Conservation (phyloP, 2,113 vertebrate genomes). For the Rhabdornis inornatus region DNA sequence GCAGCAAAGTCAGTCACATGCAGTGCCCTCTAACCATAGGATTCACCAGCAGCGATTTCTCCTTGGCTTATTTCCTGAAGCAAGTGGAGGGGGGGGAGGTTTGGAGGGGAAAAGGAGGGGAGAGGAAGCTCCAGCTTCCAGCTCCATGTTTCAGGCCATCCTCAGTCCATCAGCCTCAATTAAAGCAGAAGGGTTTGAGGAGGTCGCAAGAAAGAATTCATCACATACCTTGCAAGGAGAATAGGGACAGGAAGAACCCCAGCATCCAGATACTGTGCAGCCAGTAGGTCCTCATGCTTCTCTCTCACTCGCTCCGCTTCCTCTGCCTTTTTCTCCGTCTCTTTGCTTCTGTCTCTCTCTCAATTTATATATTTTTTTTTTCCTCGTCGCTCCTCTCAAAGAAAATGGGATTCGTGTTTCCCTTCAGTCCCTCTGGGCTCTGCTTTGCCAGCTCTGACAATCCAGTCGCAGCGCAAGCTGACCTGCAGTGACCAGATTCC, state of each 20-base stretch:
- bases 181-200: neutral
- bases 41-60: slow-evolving; percentile 38
- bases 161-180: slow-evolving; percentile 15
- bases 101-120: neutral
- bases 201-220: slow-evolving; percentile 7
- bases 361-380: neutral
- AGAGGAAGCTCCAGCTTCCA: slow-evolving; percentile 3
- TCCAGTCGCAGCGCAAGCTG: slow-evolving; percentile 57
- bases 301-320: slow-evolving; percentile 36
- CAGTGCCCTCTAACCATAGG: slow-evolving; percentile 53
- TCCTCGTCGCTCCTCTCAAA: neutral
- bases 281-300: slow-evolving; percentile 84
- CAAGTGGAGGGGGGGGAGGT: neutral
- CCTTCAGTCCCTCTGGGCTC: slow-evolving; percentile 57
- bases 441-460: slow-evolving; percentile 62
- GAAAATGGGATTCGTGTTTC: slow-evolving; percentile 37
- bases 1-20: slow-evolving; percentile 61
- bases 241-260: slow-evolving; percentile 82
- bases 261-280: slow-evolving; percentile 84
- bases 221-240: slow-evolving; percentile 81
- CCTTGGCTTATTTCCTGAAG: slow-evolving; percentile 28
- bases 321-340: slow-evolving; percentile 57
- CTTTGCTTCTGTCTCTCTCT: slow-evolving; percentile 3
- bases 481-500: slow-evolving; percentile 51
- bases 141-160: slow-evolving; percentile 34